These are phyloP conservation scores for Cordilura impudica DNA, from an alignment of 2,888 invertebrate species.

Conservation along the genomic window DNA sequence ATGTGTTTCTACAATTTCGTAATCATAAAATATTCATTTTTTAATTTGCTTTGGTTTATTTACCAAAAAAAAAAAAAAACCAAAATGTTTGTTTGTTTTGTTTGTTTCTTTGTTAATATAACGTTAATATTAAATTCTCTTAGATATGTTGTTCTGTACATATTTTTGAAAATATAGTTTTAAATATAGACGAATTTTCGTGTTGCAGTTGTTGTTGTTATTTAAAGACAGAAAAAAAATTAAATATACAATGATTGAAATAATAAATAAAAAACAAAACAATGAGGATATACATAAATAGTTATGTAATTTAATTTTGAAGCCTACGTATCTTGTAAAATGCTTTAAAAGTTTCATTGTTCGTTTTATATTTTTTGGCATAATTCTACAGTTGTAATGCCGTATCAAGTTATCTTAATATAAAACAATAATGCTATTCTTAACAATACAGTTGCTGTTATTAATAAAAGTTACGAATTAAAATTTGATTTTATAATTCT, in stretches of 20 bases:
- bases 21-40: slow-evolving; percentile 56
- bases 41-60: slow-evolving; percentile 58
- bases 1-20: slow-evolving; percentile 21
- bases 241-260: background rate
- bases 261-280: background rate
- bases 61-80: slow-evolving; percentile 23
- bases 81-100: too few species aligned
- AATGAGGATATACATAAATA: background rate
- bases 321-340: slow-evolving; percentile 15
- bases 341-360: background rate
- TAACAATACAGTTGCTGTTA: too few species aligned
- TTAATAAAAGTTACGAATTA: too few species aligned
- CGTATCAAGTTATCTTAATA: background rate
- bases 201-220: background rate
- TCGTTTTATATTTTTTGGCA: too few species aligned
- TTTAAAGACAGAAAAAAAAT: background rate
- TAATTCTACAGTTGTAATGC: too few species aligned
- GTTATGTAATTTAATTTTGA: background rate
- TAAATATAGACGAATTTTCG: background rate
- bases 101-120: background rate
- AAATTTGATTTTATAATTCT: too few species aligned
- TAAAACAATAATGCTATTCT: too few species aligned
- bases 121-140: slow-evolving; percentile 14
- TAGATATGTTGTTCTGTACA: background rate
- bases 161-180: background rate